phyloP scores from a whole-genome alignment of 2,888 invertebrate genomes.

The Melieria picta region DNA sequence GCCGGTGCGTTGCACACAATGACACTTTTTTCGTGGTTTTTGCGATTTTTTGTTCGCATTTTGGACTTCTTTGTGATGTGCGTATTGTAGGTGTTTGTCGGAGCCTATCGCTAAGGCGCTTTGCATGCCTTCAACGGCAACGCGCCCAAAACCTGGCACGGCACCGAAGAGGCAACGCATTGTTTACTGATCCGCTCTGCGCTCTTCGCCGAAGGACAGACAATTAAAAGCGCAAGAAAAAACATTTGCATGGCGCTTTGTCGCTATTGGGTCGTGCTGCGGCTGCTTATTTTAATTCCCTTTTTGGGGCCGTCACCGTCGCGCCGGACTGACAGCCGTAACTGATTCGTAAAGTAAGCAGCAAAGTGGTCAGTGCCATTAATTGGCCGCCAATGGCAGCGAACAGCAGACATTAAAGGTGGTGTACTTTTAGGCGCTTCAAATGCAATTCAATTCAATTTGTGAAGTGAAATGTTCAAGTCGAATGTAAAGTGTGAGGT shows the following conservation, averaged over 20 bases:
- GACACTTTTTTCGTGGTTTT: not conserved
- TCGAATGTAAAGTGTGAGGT: too few species aligned
- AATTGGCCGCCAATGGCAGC: not conserved
- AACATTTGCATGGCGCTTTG: not conserved
- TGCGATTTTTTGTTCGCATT: not conserved
- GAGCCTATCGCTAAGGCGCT: not conserved
- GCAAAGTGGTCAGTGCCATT: not conserved
- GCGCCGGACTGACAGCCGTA: too few species aligned
- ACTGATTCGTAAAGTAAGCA: not conserved
- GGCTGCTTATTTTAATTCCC: not conserved
- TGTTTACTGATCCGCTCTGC: too few species aligned
- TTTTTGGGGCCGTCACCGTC: not conserved
- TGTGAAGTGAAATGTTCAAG: too few species aligned
- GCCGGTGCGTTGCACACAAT: not conserved
- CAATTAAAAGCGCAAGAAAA: not conserved
- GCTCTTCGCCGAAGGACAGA: not conserved
- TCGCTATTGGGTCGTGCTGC: too few species aligned
- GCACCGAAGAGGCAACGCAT: too few species aligned
- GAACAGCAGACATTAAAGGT: not conserved
- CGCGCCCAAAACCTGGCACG: too few species aligned
- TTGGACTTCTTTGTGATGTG: not conserved
- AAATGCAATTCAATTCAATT: not conserved
- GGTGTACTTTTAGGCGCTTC: not conserved
- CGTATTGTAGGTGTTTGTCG: not conserved
- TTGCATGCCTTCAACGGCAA: not conserved